Conservation (phyloP, 2,888 invertebrate genomes). For the Bugula neritina region DNA sequence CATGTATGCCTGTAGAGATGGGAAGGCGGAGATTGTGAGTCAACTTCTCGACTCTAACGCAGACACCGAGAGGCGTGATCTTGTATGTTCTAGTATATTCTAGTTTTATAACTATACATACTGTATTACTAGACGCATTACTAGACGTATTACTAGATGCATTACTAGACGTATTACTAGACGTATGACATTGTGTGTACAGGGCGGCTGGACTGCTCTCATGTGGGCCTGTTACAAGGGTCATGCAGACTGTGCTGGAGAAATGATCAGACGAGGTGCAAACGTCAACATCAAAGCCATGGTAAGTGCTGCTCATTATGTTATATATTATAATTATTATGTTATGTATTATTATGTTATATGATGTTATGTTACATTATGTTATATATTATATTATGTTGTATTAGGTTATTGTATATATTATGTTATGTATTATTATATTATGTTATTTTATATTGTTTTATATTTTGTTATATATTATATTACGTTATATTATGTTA, state of each 20-base stretch:
- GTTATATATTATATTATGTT: too few species aligned
- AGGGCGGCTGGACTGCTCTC: conserved; percentile 94
- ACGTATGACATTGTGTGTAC: conserved; percentile 29
- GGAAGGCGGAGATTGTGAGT: conserved; percentile 72
- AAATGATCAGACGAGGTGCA: conserved; percentile 77
- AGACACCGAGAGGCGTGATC: conserved; percentile 46
- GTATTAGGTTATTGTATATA: too few species aligned
- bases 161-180: too few species aligned
- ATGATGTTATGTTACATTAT: too few species aligned
- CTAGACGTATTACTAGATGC: too few species aligned
- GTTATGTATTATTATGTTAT: too few species aligned
- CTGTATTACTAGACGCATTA: too few species aligned
- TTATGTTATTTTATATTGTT: too few species aligned
- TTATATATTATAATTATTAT: neutral
- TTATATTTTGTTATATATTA: too few species aligned
- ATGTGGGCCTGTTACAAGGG: conserved; percentile 98
- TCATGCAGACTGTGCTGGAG: conserved; percentile 60
- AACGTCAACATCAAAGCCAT: conserved; percentile 94
- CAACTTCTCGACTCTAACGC: conserved; percentile 74
- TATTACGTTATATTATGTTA: too few species aligned
- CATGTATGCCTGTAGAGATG: conserved; percentile 82
- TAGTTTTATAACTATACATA: too few species aligned
- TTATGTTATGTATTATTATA: too few species aligned
- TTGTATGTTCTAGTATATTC: conserved; percentile 37
- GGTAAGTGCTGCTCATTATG: conserved; percentile 48